Evolutionary conservation across 2,113 vertebrate species (phyloP).

Genomic region (Paracanthobrama guichenoti): DNA sequence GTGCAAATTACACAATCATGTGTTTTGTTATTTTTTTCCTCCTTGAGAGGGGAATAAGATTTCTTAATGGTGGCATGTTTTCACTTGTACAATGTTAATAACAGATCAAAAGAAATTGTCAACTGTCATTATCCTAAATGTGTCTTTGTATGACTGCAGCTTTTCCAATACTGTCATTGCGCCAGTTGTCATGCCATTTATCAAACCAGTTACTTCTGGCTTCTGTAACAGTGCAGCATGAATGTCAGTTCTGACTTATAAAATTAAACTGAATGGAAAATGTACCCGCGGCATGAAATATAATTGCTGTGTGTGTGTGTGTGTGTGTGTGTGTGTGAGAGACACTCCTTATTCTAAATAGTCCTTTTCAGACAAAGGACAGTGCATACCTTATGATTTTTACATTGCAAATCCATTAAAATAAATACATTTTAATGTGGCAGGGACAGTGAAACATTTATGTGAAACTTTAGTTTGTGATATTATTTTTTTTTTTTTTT

Average conservation of each 20-base stretch:
- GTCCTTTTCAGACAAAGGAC: neutral
- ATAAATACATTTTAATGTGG: neutral
- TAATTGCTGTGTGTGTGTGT: neutral
- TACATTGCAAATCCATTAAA: neutral
- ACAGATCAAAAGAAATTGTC: neutral
- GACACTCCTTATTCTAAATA: too few species aligned
- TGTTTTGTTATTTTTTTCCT: neutral
- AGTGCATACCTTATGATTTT: neutral
- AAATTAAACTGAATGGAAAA: neutral
- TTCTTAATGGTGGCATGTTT: neutral
- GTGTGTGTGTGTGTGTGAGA: too few species aligned
- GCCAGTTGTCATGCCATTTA: neutral
- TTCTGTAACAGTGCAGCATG: neutral
- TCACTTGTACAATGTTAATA: neutral
- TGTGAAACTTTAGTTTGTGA: neutral
- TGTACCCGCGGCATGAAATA: neutral
- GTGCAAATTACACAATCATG: neutral
- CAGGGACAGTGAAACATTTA: neutral
- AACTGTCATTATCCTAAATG: neutral
- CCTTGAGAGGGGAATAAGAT: neutral
- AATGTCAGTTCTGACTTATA: neutral
- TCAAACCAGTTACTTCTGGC: slow-evolving; percentile 6
- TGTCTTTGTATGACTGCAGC: neutral
- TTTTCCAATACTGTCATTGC: neutral
- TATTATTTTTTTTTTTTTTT: neutral